Conservation (phyloP, 2,113 vertebrate species). For the Syrmaticus mikado region DNA sequence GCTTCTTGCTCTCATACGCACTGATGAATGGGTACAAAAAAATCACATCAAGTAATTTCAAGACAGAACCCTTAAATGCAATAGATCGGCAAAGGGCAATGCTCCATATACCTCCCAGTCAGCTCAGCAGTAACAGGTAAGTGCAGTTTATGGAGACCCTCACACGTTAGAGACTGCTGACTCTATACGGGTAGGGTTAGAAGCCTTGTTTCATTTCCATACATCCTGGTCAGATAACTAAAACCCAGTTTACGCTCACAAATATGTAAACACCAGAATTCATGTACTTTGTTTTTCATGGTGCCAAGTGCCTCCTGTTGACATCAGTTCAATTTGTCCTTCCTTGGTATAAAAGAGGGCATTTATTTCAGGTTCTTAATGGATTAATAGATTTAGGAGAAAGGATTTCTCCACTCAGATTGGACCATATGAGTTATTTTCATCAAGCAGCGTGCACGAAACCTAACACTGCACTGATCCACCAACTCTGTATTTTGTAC, state of each 20-base stretch:
- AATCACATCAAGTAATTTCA: neutral
- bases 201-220: neutral
- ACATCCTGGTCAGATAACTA: neutral
- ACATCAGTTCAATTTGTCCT: neutral
- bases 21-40: neutral
- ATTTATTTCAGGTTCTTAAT: neutral
- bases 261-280: neutral
- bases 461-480: neutral
- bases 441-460: accelerated
- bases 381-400: neutral
- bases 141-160: neutral
- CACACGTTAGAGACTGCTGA: neutral
- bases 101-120: neutral
- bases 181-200: neutral
- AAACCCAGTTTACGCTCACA: neutral
- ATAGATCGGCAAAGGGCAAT: neutral
- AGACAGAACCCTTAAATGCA: neutral
- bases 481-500: neutral
- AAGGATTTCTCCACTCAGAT: neutral
- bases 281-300: neutral
- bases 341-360: neutral
- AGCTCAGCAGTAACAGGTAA: neutral
- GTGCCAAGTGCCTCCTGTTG: neutral
- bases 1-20: neutral
- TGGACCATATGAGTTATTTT: neutral